Base-by-base conservation (phyloP, 2,888 invertebrate genomes). In the Coleophora flavipennella region DNA sequence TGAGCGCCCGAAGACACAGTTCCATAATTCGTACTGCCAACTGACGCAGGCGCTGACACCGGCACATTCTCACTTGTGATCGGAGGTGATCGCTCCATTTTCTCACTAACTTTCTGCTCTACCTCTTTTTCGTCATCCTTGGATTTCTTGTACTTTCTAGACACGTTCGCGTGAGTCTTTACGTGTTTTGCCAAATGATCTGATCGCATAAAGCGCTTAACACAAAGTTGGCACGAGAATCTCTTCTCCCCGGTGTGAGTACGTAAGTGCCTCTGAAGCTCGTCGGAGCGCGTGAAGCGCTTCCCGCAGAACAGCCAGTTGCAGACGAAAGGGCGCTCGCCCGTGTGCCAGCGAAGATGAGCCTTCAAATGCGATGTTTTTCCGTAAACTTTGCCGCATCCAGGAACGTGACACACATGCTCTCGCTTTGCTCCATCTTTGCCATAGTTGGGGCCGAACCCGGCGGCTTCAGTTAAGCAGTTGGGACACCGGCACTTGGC, bases 281-380 rank as follows among this genome's bases (percentile, higher is more conserved):
- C 96, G 64, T 97, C 96, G 28, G 95, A 95, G 38, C 97, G 88
- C 1, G 96, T 96, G 75, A 97, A 97, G 2, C 93, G 85, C 67
- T 96, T 96, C 6, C 94, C 94, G 67, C 97, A 97, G 57, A 93
- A 93, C 39, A 94, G 65, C 94, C 94, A 95, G 63, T 90, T 90
- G 75, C 97, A 97, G 1, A 92, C 89, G 64, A 95, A 97, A 0
- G 97, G 97, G 8, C 96, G 85, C 63, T 97, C 97, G 0, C 96
- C 96, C 0, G 94, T 94, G 64, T 97, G 97, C 96, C 95, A 96
- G 36, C 97, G 88, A 2, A 96, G 85, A 68, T 96, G 96, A 0
- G 96, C 96, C 74, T 96, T 96, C 45, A 98, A 74, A 65, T 98
- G 97, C 0, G 96, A 96, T 0, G 96, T 96, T 74, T 97, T 97